A percentile compares a stretch with the other conserved stretches of the same genome.
Evolutionary conservation across 1,140 invertebrate genomes (phyloP).

Genomic region (Penaeus chinensis): DNA sequence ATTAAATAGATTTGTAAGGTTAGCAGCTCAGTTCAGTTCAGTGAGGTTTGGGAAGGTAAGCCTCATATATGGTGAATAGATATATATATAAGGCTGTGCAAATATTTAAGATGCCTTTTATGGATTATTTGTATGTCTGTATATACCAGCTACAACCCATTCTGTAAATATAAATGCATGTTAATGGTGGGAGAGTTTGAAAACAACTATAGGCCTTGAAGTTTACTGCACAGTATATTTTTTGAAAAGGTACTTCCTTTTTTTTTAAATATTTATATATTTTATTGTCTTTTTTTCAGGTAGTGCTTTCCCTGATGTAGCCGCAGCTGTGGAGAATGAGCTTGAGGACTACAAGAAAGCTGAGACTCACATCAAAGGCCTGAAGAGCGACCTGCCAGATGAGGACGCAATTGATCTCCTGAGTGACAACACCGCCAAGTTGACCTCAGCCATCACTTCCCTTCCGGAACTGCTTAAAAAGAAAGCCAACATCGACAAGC

Average conservation of each 20-base stretch:
- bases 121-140: no score
- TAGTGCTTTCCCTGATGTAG: slow-evolving; percentile 96
- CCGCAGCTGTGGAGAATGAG: slow-evolving; percentile 98
- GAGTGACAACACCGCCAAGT: slow-evolving; percentile 91
- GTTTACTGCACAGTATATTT: no score
- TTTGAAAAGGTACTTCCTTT: neutral
- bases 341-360: slow-evolving; percentile 93
- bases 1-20: no score
- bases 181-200: no score
- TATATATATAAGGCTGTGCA: no score
- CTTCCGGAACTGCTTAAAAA: slow-evolving; percentile 96
- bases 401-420: slow-evolving; percentile 78
- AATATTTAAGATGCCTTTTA: no score
- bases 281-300: slow-evolving; percentile 56
- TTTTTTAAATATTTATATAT: slow-evolving; percentile 27
- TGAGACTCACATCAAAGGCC: slow-evolving; percentile 77
- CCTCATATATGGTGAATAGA: no score
- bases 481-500: slow-evolving; percentile 97
- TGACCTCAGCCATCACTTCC: slow-evolving; percentile 94
- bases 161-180: no score
- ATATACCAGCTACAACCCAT: no score
- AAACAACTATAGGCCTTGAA: no score
- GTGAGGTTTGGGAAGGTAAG: no score
- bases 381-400: slow-evolving; percentile 70
- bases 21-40: no score